Base-by-base conservation (phyloP, 2,797 vertebrate species). In the Dicrostonyx torquatus region DNA sequence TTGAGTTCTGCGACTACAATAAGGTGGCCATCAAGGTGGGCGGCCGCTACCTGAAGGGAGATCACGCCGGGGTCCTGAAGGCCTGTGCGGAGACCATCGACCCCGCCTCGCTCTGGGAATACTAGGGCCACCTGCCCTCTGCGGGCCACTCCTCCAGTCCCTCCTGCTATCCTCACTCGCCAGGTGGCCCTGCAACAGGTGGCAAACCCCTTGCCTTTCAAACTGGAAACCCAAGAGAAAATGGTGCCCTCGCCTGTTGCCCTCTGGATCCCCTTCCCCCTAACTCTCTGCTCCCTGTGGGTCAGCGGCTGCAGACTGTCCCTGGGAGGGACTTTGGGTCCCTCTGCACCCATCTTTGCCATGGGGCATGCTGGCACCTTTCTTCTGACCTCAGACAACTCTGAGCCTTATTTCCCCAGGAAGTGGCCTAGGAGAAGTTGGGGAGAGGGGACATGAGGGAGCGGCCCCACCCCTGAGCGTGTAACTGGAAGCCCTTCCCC, bases 1-100 rank as follows among this genome's bases (percentile, higher is more conserved):
- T 99, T 1, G 99, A 99, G 98, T 99, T 99, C 98, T 99, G 99
- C 84, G 99, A 99, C 97, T 99, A 99, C 98, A 99, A 99, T 99
- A 99, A 99, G 98, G 98, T 99, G 98, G 99, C 99, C 29, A 98
- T 99, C 97, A 99, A 99, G 98, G 98, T 97, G 50, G 99, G 99
- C 0, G 98, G 99, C 97, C 99, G 99, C 97, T 99, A 99, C 97
- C 99, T 99, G 96, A 99, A 99, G 64, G 99, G 99, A 0, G 99
- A 99, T 98, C 99, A 99, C 0, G 99, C 99, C 0, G 99, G 99
- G 4, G 99, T 99, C 96, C 99, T 99, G 96, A 99, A 99, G 98
- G 99, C 99, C 96, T 99, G 99, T 0, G 98, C 99, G 0, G 99
- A 99, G 68, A 96, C 99, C 97, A 99, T 99, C 50, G 99, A 99